Evolutionary conservation across 2,113 vertebrate genomes (phyloP), one percentile per base, ranked within the genome.

Genomic region (Numida meleagris): DNA sequence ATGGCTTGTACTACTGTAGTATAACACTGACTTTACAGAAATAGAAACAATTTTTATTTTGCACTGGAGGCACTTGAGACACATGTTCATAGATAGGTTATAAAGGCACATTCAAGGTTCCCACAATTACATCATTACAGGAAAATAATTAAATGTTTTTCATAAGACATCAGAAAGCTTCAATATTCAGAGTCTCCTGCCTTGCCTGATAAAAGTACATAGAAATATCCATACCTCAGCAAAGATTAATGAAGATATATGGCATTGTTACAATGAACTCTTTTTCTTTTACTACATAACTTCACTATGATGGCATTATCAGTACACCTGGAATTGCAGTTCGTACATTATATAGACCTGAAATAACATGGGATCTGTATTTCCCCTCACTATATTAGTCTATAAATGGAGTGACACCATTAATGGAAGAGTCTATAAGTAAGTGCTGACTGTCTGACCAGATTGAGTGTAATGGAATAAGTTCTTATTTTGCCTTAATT

Each of bases 351-450:
- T 48, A 43, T 62, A 75, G 55, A 27, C 66, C 50, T 91, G 46
- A 92, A 96, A 68, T 20, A 90, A 72, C 85, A 14, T 66, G 55
- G 43, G 66, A 77, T 74, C 10, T 75, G 81, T 59, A 62, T 94
- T 85, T 93, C 43, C 58, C 46, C 36, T 94, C 36, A 3, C 33
- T 94, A 3, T 58, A 82, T 5, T 46, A 82, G 13, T 25, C 58
- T 82, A 50, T 82, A 91, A 95, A 89, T 80, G 80, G 36, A 90
- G n/a, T 72, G 61, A 66, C 67, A 79, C 40, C 58, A 23, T 91
- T 75, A 92, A 77, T 80, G 66, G 46, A 53, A 65, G 50, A 88
- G 58, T 80, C 85, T 85, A 45, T 91, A 88, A 95, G 90, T 42
- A 55, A 66, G 29, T 68, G 31, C 58, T 94, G 86, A 95, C 90